Evolutionary conservation across 2,113 vertebrate genomes (phyloP).

Genomic region (Clarias batrachus): DNA sequence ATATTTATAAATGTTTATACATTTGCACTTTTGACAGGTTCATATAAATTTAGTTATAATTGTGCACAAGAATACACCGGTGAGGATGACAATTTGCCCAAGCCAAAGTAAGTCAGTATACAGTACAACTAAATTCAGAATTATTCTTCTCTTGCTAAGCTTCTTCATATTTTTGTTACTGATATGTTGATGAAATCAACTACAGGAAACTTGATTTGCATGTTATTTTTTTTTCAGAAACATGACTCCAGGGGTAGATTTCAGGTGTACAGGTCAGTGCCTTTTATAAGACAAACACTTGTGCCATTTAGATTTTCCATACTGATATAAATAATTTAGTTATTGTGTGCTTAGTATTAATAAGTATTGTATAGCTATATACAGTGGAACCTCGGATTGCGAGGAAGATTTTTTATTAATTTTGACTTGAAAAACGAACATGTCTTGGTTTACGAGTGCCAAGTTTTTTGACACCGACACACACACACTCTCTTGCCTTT

Average conservation of each 20-base stretch:
- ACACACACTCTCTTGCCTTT: too few relatives aligned
- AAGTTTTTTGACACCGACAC: too few relatives aligned
- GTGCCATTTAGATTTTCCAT: neutral
- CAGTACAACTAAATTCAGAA: neutral
- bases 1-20: neutral
- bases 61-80: slow-evolving; percentile 46
- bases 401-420: too few relatives aligned
- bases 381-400: too few relatives aligned
- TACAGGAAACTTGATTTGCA: slow-evolving; percentile 26
- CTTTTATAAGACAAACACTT: slow-evolving; percentile 8
- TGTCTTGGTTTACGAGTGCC: too few relatives aligned
- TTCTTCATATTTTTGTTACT: neutral
- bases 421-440: too few relatives aligned
- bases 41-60: neutral
- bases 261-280: slow-evolving; percentile 39
- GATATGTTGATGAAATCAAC: slow-evolving; percentile 31
- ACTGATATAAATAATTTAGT: neutral
- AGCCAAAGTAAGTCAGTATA: slow-evolving; percentile 43
- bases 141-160: neutral
- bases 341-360: neutral
- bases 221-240: slow-evolving; percentile 45
- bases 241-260: slow-evolving; percentile 42
- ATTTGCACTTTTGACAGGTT: slow-evolving; percentile 40
- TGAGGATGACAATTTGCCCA: slow-evolving; percentile 31
- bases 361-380: too few relatives aligned